phyloP scores from a whole-genome alignment of 2,888 invertebrate species.

The Byasa hedistus region DNA sequence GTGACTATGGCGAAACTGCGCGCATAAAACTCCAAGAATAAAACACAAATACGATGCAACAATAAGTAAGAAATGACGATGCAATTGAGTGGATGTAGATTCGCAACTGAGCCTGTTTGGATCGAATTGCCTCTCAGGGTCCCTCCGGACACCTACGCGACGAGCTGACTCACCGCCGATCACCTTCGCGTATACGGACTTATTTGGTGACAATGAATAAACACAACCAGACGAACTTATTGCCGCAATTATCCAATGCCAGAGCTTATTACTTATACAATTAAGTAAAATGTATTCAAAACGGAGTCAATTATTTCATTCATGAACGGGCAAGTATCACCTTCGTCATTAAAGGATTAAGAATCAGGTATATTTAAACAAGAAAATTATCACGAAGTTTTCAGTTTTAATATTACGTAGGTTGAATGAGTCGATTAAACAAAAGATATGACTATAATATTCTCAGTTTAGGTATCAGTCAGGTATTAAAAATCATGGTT shows the following conservation, averaged over 20 bases:
- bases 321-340: conserved; percentile 8
- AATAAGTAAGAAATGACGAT: conserved; percentile 34
- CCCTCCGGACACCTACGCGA: conserved; percentile 59
- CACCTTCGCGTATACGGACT: conserved; percentile 74
- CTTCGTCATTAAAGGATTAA: not conserved
- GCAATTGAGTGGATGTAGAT: conserved; percentile 40
- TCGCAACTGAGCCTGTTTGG: conserved; percentile 54
- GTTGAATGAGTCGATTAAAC: too few relatives aligned
- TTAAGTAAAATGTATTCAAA: conserved; percentile 16
- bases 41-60: conserved; percentile 38
- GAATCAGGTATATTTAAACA: too few relatives aligned
- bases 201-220: conserved; percentile 74
- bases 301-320: conserved; percentile 26
- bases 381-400: too few relatives aligned
- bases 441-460: not conserved
- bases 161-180: conserved; percentile 67
- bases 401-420: too few relatives aligned
- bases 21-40: conserved; percentile 35
- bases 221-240: conserved; percentile 55
- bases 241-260: conserved; percentile 55
- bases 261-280: conserved; percentile 23
- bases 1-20: not conserved
- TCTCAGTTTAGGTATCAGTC: too few relatives aligned
- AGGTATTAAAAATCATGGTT: not conserved
- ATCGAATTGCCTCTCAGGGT: conserved; percentile 48